phyloP scores from a whole-genome alignment of 2,888 invertebrate species.

The Drosophila prostipennis region DNA sequence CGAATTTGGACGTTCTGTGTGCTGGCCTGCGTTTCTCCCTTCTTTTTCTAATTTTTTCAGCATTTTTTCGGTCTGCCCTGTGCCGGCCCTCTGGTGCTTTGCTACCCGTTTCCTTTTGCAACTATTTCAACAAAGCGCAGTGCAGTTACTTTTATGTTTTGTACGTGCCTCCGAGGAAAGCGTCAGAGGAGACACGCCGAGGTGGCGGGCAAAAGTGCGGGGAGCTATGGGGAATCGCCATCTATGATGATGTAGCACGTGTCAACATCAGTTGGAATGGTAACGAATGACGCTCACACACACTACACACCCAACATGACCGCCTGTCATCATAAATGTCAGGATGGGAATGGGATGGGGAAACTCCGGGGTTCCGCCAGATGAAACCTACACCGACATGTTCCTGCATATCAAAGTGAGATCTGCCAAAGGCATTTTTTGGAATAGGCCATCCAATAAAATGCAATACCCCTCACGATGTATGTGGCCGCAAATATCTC shows the following conservation, averaged over 20 bases:
- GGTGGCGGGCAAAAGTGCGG: constrained; percentile 1
- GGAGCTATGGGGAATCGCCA: constrained; percentile 49
- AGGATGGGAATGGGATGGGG: constrained; percentile 29
- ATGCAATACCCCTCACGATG: neutral
- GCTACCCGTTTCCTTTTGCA: constrained; percentile 65
- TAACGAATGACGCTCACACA: constrained; percentile 33
- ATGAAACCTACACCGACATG: constrained; percentile 39
- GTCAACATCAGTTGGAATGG: constrained; percentile 70
- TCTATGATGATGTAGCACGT: constrained; percentile 79
- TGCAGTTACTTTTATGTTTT: constrained; percentile 79
- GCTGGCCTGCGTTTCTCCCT: constrained; percentile 30
- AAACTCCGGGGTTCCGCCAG: constrained; percentile 20
- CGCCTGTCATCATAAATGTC: constrained; percentile 78
- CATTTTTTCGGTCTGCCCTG: constrained; percentile 28
- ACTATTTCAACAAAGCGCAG: constrained; percentile 79
- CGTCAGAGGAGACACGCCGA: constrained; percentile 56
- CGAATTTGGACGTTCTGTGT: constrained; percentile 62
- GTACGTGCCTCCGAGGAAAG: constrained; percentile 68
- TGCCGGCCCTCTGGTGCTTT: constrained; percentile 63
- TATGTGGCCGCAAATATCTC: neutral
- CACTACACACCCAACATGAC: constrained; percentile 54
- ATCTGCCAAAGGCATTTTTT: constrained; percentile 13
- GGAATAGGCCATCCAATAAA: constrained; percentile 8
- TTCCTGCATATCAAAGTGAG: constrained; percentile 46
- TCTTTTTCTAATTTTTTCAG: constrained; percentile 32